Conservation (phyloP, 2,113 vertebrate genomes). For the Sinocyclocheilus anshuiensis region DNA sequence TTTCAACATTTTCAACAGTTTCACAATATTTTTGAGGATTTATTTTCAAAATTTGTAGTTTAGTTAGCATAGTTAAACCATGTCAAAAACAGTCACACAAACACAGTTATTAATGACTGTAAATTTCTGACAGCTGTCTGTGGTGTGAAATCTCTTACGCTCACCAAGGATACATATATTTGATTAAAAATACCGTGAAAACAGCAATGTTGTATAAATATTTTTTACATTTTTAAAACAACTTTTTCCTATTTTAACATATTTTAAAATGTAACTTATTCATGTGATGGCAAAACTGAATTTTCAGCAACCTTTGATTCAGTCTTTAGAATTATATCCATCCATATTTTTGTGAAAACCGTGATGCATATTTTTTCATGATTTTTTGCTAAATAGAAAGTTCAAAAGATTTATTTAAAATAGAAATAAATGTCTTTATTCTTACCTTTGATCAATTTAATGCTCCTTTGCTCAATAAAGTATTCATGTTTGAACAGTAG, state of each 20-base stretch:
- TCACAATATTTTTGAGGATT: background rate
- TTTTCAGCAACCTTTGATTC: background rate
- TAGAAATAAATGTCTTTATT: background rate
- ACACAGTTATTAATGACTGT: background rate
- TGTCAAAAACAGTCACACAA: background rate
- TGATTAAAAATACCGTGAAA: background rate
- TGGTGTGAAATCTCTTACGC: background rate
- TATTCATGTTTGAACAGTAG: background rate
- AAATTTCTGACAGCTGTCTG: background rate
- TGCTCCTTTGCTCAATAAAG: background rate
- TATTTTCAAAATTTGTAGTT: background rate
- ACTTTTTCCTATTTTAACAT: background rate
- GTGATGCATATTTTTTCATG: background rate
- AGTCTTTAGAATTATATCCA: background rate
- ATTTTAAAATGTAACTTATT: background rate
- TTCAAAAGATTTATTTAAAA: background rate
- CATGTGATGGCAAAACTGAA: background rate
- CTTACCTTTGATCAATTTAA: background rate
- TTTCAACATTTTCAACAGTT: background rate
- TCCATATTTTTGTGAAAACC: background rate
- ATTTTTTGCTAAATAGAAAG: background rate
- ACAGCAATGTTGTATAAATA: background rate
- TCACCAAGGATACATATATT: background rate
- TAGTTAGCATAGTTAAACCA: background rate
- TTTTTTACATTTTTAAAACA: background rate